Percentiles rank a stretch among this genome's conserved stretches.
Evolutionary conservation across 2,797 vertebrate genomes (phyloP).

Genomic region (Poecilia wingei): DNA sequence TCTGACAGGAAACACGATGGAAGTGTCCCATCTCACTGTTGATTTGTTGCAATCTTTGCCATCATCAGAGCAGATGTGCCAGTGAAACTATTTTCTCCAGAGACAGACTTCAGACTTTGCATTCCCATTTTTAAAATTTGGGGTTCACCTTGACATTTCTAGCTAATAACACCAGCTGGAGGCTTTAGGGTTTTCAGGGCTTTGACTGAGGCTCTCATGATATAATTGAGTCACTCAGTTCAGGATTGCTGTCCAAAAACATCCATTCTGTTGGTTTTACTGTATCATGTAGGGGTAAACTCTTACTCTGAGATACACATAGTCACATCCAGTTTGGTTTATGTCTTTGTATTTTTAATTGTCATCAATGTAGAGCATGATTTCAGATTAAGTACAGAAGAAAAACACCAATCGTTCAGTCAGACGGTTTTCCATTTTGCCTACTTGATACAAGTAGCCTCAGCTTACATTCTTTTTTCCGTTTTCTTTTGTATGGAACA

Average conservation of each 20-base stretch:
- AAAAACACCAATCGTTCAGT: neutral
- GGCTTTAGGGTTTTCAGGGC: conserved; percentile 24
- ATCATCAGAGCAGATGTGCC: conserved; percentile 30
- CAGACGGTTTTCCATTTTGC: neutral
- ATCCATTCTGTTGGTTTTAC: conserved; percentile 7
- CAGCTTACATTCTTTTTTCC: neutral
- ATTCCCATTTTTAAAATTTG: conserved; percentile 39
- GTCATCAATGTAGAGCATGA: neutral
- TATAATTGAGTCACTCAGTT: conserved; percentile 33
- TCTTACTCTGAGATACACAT: conserved; percentile 3
- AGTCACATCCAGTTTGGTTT: neutral
- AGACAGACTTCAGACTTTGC: conserved; percentile 27
- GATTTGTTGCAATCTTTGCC: conserved; percentile 44
- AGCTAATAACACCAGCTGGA: conserved; percentile 59
- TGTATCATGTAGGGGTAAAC: too few species aligned
- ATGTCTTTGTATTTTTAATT: neutral
- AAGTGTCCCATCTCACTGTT: conserved; percentile 25
- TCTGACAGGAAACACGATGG: neutral
- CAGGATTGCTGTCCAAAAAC: conserved; percentile 12
- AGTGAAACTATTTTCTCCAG: conserved; percentile 21
- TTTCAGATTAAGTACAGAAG: neutral
- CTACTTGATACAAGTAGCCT: neutral
- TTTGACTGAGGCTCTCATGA: conserved; percentile 38
- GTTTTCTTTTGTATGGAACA: neutral
- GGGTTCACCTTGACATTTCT: conserved; percentile 71